Evolutionary conservation across 2,888 invertebrate species (phyloP).

Genomic region (Apantesis nais): DNA sequence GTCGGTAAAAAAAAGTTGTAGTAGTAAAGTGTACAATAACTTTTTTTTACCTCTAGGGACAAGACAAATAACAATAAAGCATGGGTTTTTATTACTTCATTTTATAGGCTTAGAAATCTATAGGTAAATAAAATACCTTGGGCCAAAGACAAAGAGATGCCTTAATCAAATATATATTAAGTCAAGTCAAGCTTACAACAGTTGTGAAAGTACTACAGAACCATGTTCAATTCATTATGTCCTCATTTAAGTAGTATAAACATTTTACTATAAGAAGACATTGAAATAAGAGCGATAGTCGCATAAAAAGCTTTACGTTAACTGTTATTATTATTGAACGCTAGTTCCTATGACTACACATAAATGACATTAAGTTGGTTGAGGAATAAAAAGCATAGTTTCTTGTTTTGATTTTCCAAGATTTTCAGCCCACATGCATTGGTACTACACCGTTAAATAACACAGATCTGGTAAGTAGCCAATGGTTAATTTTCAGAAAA

Average conservation of each 20-base stretch:
- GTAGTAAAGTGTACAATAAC: too few species aligned
- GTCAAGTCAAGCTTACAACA: background rate
- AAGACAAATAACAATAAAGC: too few species aligned
- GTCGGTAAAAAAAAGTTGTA: too few species aligned
- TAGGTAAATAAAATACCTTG: too few species aligned
- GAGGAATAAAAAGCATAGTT: background rate
- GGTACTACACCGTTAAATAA: background rate
- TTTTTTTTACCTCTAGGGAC: too few species aligned
- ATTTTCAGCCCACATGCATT: background rate
- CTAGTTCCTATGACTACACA: background rate
- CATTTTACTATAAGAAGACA: background rate
- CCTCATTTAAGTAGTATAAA: background rate
- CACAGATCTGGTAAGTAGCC: background rate
- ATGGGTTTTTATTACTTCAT: too few species aligned
- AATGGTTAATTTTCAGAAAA: background rate
- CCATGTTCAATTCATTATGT: background rate
- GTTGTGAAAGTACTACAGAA: background rate
- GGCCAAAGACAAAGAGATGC: background rate
- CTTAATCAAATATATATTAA: background rate
- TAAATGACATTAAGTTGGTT: background rate
- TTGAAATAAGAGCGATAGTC: background rate
- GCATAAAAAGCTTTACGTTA: background rate
- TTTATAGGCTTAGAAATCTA: too few species aligned
- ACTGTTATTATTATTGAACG: background rate
- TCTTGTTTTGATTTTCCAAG: background rate